Conservation (phyloP, 2,113 vertebrate species). For the Pampusana beccarii region DNA sequence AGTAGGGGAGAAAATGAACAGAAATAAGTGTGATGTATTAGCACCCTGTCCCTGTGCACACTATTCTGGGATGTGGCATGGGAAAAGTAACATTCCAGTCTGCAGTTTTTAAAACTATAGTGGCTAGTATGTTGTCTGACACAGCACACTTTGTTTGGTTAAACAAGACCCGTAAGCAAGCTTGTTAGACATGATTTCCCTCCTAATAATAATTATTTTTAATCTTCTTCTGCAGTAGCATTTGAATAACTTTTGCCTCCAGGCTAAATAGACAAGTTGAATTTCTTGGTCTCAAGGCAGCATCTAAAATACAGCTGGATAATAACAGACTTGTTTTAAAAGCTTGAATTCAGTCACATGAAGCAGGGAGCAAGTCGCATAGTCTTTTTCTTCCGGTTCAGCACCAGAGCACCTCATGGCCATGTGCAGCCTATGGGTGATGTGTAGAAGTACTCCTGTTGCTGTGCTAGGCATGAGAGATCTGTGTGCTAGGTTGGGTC, state of each 20-base stretch:
- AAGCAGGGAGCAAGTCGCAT: not conserved
- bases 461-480: not conserved
- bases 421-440: rapidly evolving
- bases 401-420: not conserved
- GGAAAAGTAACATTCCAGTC: not conserved
- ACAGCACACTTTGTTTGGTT: not conserved
- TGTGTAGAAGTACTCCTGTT: not conserved
- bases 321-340: not conserved
- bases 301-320: not conserved
- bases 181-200: not conserved
- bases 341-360: not conserved
- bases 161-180: not conserved
- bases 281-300: not conserved
- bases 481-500: not conserved
- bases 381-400: not conserved
- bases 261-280: not conserved
- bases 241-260: not conserved
- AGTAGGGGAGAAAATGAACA: not conserved
- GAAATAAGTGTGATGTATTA: not conserved
- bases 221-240: not conserved
- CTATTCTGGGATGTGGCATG: not conserved
- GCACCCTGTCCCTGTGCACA: not conserved
- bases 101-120: not conserved
- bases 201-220: not conserved
- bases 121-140: not conserved